Base-by-base conservation (phyloP, 2,888 invertebrate genomes). In the Mythimna albipuncta region DNA sequence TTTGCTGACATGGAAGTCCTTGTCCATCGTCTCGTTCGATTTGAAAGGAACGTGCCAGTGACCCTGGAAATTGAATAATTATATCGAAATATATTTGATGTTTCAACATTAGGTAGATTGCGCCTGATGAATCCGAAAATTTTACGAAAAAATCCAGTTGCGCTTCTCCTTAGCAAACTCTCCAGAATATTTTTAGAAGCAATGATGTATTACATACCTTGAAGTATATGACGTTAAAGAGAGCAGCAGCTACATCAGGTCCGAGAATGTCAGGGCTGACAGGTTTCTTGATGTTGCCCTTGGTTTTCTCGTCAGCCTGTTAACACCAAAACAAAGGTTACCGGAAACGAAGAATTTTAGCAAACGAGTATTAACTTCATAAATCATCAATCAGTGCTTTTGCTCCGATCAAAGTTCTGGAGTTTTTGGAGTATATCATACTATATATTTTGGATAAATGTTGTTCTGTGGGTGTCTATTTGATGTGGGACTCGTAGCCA, bases 31-130 rank as follows among this genome's bases (percentile, higher is more conserved):
- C 9, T 85, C 70, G 19, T 61, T 58, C 7, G 89, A 87, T 35
- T 90, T 78, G 77, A 93, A 93, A 1, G 92, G 92, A 2, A 91
- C 90, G 44, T 90, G 87, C 92, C 92, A 93, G 62, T 92, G 92
- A 10, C 92, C 92, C 93, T 92, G 85, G 6, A 77, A 83, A 66
- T 72, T 19, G 19, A 57, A 64, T 2, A 47, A 35, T 59, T 19
- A 11, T 11, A 35, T 47, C 10, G 38, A 38, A 19, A 11, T 6
- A 16, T 7, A 4, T 35, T 55, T 21, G 16, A 38, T 50, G n/a
- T 54, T 52, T 52, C 21, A 3, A 7, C 10, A 44, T 47, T 47
- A 63, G 10, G 10, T 6, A 41, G 16, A 4, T n/a, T 13, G 16
- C n/a, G 16, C 16, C n/a, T 11, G 32, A 47, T 47, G 16, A 47